Evolutionary conservation across 2,888 invertebrate species (phyloP), one percentile per base, ranked within the genome.

Genomic region (Eupithecia tripunctaria): DNA sequence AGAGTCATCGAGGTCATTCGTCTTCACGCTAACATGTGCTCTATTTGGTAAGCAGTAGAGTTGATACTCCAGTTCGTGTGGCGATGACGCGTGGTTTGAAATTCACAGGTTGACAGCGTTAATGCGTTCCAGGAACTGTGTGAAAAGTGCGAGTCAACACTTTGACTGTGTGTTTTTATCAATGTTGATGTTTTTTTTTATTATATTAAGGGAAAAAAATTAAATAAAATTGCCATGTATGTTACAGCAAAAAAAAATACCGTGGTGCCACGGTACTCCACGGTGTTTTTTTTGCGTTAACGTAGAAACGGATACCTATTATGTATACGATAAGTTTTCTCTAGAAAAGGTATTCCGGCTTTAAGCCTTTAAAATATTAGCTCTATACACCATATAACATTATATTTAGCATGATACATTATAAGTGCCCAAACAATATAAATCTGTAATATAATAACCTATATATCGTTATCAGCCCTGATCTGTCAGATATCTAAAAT

Each of bases 81-180:
- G 56, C 72, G 71, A 68, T 76, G 74, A 78, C 72, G 64, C 76
- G 77, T 77, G 78, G 81, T 83, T 88, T 87, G 79, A 83, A 84
- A 90, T 89, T 89, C 90, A 82, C 79, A 75, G 72, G 82, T 80
- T 82, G 87, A 86, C 78, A 76, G 82, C 81, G 81, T 86, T 85
- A 83, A 88, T 83, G 84, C 76, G 81, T 88, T 88, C 89, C 86
- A 85, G 82, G 89, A 87, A 88, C 83, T 85, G 81, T 82, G 84
- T 82, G 85, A 82, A 83, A 81, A 79, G 82, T 75, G 77, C 74
- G 77, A 81, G 82, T 82, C 84, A 87, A 85, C 82, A 87, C 36
- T 64, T 64, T 64, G n/a, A 63, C 18, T 63, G 62, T 32, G 36
- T 38, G n/a, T 63, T 29, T 29, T 12, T n/a, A 21, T 64, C 6